A percentile compares a stretch with the other conserved stretches of the same genome.
Conservation (phyloP, 2,888 invertebrate species). For the Netelia virgata region DNA sequence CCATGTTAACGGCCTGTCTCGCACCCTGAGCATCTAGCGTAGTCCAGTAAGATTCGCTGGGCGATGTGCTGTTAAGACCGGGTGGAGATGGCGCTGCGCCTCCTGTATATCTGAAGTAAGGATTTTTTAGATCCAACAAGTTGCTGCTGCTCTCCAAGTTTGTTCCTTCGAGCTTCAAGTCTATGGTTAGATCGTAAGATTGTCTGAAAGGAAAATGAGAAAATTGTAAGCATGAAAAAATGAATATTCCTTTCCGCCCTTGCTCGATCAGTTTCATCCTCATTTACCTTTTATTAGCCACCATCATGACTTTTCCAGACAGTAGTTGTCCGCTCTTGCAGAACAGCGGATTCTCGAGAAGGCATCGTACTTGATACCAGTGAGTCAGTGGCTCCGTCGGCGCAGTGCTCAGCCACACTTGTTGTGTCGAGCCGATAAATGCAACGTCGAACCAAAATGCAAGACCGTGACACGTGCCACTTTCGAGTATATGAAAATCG, state of each 20-base stretch:
- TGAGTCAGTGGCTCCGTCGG: constrained; percentile 99
- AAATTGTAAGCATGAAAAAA: neutral
- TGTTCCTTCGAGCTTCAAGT: constrained; percentile 95
- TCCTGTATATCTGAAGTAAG: constrained; percentile 98
- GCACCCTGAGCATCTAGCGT: constrained; percentile 92
- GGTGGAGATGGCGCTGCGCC: constrained; percentile 97
- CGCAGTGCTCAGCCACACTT: constrained; percentile 98
- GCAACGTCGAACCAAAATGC: constrained; percentile 99
- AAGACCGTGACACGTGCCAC: constrained; percentile 97
- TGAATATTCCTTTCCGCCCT: neutral
- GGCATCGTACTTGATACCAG: constrained; percentile 99
- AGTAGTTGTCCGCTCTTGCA: constrained; percentile 97
- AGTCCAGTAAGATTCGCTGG: constrained; percentile 97
- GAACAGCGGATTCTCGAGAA: constrained; percentile 96
- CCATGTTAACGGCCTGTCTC: constrained; percentile 89
- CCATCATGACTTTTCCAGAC: constrained; percentile 93
- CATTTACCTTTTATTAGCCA: constrained; percentile 94
- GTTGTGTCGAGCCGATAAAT: constrained; percentile 95
- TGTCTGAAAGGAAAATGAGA: constrained; percentile 87
- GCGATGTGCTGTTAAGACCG: constrained; percentile 95
- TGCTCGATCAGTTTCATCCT: neutral
- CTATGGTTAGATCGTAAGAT: constrained; percentile 99
- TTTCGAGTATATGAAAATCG: constrained; percentile 95
- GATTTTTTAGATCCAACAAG: constrained; percentile 98
- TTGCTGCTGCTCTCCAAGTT: constrained; percentile 93